A percentile compares a stretch with the other conserved stretches of the same genome.
Evolutionary conservation across 2,113 vertebrate species (phyloP).

Genomic region (Indicator maculatus): DNA sequence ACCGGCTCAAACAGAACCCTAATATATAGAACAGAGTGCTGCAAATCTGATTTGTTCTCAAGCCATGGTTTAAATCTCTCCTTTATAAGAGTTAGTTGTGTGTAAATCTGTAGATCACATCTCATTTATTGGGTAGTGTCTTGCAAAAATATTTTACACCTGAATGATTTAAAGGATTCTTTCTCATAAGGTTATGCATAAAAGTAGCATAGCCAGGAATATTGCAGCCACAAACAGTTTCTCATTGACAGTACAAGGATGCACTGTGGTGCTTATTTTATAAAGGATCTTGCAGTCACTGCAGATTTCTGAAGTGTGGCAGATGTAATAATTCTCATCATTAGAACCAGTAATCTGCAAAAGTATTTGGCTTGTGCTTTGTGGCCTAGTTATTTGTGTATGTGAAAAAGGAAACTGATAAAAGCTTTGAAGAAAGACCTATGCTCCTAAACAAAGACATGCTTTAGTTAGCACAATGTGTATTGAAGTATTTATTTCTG

Average conservation of each 20-base stretch:
- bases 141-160: background rate
- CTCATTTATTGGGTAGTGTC: background rate
- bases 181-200: background rate
- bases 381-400: background rate
- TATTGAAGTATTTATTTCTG: conserved; percentile 27
- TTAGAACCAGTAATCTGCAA: background rate
- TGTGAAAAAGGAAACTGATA: background rate
- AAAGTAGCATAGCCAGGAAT: background rate
- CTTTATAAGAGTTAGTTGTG: background rate
- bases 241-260: no score
- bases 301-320: background rate
- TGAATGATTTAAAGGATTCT: background rate
- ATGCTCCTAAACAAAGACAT: background rate
- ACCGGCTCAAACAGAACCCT: background rate
- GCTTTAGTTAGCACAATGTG: background rate
- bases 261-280: background rate
- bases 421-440: conserved; percentile 1
- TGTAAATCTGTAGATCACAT: background rate
- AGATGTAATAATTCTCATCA: background rate
- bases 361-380: conserved; percentile 8
- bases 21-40: background rate
- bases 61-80: background rate
- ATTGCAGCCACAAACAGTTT: background rate
- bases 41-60: background rate
- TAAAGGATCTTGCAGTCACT: background rate